Evolutionary conservation across 2,888 invertebrate genomes (phyloP), one percentile per base, ranked within the genome.

Genomic region (Linhomoeus sp.): DNA sequence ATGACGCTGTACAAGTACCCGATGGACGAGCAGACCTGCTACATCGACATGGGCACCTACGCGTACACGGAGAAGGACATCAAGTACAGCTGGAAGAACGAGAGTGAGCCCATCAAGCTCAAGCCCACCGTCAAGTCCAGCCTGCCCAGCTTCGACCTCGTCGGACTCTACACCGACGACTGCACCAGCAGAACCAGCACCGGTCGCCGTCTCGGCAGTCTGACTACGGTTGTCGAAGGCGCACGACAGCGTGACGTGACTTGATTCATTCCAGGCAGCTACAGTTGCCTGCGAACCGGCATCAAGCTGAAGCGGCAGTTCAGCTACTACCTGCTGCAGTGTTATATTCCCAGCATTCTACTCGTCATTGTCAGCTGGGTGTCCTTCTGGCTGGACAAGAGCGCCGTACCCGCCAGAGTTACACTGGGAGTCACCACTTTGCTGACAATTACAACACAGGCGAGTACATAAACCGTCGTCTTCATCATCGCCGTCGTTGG

Each of bases 1-100:
- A 94, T 94, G 92, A 84, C 88, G 69, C 74, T 94, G 60, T 87
- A 88, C 71, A 76, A 90, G 51, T 94, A 92, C 71, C 92, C 92
- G 7, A 70, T 94, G 69, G 92, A 92, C 71, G 79, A 83, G 62
- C 92, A 92, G 73, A 79, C 81, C 51, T 92, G 92, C 71, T 84
- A 86, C 46, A 75, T 92, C 56, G 75, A 84, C 63, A 86, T 92
- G 81, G 88, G 88, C 56, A 90, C 88, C 68, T 92, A 94, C 69
- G 92, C 92, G 53, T 94, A 92, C 82, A 90, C 92, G 41, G 90
- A 88, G 37, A 81, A 84, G 58, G 90, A 92, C 71, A 75, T 92
- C 63, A 85, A 33, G 33, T 43, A 43, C 33, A 14, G 2, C 3
- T 43, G 43, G 43, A 43, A 43, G n/a, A n/a, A n/a, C n/a, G n/a